phyloP scores from a whole-genome alignment of 1,140 invertebrate species.

The Charaxes varanes region DNA sequence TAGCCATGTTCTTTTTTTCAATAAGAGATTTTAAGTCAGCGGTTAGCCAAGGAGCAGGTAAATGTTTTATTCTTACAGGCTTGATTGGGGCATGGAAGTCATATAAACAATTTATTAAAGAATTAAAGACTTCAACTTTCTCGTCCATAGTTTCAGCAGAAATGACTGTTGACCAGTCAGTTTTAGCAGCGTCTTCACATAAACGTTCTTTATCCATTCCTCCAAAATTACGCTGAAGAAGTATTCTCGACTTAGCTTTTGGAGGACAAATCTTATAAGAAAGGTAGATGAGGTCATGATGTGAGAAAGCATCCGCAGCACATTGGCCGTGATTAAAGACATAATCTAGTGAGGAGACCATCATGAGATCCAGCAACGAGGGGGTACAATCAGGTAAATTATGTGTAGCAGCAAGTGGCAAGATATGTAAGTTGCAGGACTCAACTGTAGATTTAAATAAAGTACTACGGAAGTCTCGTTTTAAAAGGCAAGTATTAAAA shows the following conservation, averaged over 20 bases:
- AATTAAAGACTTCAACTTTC: conserved; percentile 4
- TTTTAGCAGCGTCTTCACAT: background rate
- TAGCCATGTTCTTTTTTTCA: background rate
- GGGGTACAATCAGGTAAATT: background rate
- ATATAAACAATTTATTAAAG: background rate
- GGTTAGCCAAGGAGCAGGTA: background rate
- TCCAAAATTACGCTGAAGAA: conserved; percentile 6
- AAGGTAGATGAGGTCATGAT: no score
- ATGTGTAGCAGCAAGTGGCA: background rate
- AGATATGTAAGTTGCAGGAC: background rate
- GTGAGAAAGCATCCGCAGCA: background rate
- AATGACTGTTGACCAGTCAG: background rate
- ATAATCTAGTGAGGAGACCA: background rate
- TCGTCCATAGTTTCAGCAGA: background rate
- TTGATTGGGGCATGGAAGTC: background rate
- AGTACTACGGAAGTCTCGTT: background rate
- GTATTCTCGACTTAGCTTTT: conserved; percentile 5
- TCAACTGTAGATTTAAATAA: background rate
- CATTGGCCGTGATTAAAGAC: background rate
- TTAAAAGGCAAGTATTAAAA: conserved; percentile 1
- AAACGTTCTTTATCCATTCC: background rate
- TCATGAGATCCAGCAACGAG: background rate
- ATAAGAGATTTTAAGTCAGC: background rate
- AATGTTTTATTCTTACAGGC: conserved; percentile 1
- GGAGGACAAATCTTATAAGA: background rate